phyloP scores from a whole-genome alignment of 2,888 invertebrate genomes.

The Drosophila rellima region DNA sequence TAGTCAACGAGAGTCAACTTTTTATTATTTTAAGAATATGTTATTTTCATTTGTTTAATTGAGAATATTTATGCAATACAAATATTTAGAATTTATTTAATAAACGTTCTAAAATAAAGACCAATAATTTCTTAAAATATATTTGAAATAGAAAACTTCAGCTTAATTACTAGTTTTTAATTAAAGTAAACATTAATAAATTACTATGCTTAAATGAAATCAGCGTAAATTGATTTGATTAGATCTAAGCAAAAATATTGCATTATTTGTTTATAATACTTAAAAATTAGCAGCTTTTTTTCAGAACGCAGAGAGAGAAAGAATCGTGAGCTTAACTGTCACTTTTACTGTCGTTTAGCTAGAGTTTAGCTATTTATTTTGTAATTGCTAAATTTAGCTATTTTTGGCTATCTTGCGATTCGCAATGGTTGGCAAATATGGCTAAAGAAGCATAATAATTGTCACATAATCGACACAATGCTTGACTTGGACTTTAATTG shows the following conservation, averaged over 20 bases:
- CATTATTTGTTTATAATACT: not conserved
- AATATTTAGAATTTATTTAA: no score
- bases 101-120: no score
- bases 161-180: no score
- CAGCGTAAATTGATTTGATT: not conserved
- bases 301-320: not conserved
- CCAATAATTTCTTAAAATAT: no score
- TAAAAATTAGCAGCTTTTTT: not conserved
- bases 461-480: constrained; percentile 52
- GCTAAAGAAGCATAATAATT: constrained; percentile 58
- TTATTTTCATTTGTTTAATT: no score
- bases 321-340: constrained; percentile 1
- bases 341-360: constrained; percentile 4
- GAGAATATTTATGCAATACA: no score
- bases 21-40: no score
- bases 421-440: constrained; percentile 36
- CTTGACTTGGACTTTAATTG: constrained; percentile 48
- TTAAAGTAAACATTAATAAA: no score
- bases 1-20: no score
- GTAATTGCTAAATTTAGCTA: constrained; percentile 16
- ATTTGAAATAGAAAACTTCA: no score
- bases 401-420: constrained; percentile 1
- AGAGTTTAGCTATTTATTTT: not conserved
- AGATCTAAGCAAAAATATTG: not conserved
- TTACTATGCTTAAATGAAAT: not conserved